Evolutionary conservation across 1,140 invertebrate genomes (phyloP).

Genomic region (Macrotrachela quadricornifera): DNA sequence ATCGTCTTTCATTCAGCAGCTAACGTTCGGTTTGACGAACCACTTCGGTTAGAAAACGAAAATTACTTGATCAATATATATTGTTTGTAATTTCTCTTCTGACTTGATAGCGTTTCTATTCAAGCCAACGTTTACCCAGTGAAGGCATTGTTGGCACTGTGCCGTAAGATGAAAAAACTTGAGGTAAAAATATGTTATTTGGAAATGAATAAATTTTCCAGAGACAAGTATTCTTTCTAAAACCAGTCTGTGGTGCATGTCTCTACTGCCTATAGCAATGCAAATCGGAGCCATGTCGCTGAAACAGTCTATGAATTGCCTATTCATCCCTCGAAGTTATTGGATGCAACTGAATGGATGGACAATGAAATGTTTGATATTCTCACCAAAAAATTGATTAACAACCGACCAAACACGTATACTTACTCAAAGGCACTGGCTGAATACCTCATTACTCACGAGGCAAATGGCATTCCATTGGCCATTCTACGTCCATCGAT

Average conservation of each 20-base stretch:
- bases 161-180: slow-evolving; percentile 24
- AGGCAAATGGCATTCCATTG: slow-evolving; percentile 48
- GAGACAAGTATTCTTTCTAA: too few species aligned
- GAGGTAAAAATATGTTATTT: slow-evolving; percentile 21
- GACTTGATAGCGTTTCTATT: slow-evolving; percentile 25
- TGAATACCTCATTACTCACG: slow-evolving; percentile 43
- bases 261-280: slow-evolving; percentile 36
- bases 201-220: too few species aligned
- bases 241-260: slow-evolving; percentile 27
- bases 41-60: slow-evolving; percentile 42
- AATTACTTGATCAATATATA: too few species aligned
- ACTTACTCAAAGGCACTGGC: slow-evolving; percentile 60
- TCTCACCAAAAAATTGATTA: slow-evolving; percentile 47
- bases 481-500: slow-evolving; percentile 66
- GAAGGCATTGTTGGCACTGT: slow-evolving; percentile 27
- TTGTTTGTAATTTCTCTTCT: neutral
- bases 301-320: slow-evolving; percentile 59
- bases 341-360: slow-evolving; percentile 49
- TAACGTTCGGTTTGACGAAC: slow-evolving; percentile 46
- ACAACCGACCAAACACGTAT: slow-evolving; percentile 57
- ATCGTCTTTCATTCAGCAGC: slow-evolving; percentile 9
- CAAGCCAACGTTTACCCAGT: slow-evolving; percentile 33
- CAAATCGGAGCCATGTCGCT: slow-evolving; percentile 29
- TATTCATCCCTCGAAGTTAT: slow-evolving; percentile 62
- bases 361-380: slow-evolving; percentile 42